Percentiles rank a stretch among this genome's conserved stretches.
Evolutionary conservation across 2,113 vertebrate species (phyloP).

Genomic region (Colius striatus): DNA sequence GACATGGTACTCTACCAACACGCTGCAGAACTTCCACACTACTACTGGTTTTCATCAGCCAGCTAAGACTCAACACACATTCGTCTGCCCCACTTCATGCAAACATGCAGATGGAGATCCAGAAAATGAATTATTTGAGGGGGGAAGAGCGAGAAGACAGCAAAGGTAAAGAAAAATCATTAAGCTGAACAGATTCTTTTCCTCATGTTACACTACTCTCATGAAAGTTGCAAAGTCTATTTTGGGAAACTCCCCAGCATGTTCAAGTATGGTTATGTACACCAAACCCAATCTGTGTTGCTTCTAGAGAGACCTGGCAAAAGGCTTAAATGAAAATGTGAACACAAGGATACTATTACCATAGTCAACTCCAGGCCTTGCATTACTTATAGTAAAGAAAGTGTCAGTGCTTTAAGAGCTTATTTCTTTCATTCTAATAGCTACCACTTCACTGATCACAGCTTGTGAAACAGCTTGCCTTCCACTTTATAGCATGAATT

Average conservation of each 20-base stretch:
- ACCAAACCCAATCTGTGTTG: not conserved
- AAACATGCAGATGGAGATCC: not conserved
- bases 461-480: constrained; percentile 24
- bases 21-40: not conserved
- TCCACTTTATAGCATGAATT: not conserved
- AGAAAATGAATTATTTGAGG: not conserved
- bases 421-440: not conserved
- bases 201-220: not conserved
- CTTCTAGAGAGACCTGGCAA: not conserved
- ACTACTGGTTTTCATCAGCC: not conserved
- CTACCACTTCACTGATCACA: not conserved
- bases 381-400: not conserved
- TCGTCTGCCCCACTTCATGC: not conserved
- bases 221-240: not conserved
- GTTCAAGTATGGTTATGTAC: not conserved
- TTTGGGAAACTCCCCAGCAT: not conserved
- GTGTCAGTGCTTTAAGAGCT: not conserved
- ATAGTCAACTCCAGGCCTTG: not conserved
- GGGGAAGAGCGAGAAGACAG: not conserved
- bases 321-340: not conserved
- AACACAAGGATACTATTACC: not conserved
- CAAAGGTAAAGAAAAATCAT: not conserved
- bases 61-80: not conserved
- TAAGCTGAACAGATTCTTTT: not conserved
- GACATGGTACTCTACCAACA: not conserved